Evolutionary conservation across 1,140 invertebrate species (phyloP), one percentile per base, ranked within the genome.

Genomic region (Dinothrombium tinctorium): DNA sequence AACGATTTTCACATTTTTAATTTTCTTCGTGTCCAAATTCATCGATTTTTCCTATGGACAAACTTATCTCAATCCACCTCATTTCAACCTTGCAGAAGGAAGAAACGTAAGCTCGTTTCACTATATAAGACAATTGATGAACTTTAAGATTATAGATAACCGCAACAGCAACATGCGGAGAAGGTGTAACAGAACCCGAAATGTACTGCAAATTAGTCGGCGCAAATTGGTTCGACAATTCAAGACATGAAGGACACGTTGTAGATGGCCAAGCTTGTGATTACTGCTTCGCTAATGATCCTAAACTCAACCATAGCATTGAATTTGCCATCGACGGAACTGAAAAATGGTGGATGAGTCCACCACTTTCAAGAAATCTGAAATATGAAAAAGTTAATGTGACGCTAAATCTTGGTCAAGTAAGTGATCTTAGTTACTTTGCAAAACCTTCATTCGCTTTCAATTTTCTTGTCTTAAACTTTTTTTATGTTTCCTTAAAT

Each of bases 381-480:
- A 78, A 87, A 56, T 96, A 84, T 66, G 92, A 92, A 55, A 73
- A 87, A 65, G 82, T 99, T 51, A 96, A 92, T 56, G 65, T 99
- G 35, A 96, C 90, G 46, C 87, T 99, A 49, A 78, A 94, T 60
- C 67, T 98, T 40, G 89, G 82, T 55, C 92, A 96, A 71, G 87
- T 63, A 47, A 45, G 42, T 39, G n/a, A n/a, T n/a, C n/a, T n/a
- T n/a, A n/a, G n/a, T n/a, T n/a, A n/a, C n/a, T n/a, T n/a, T n/a
- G n/a, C n/a, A n/a, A n/a, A n/a, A n/a, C n/a, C n/a, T n/a, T n/a
- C n/a, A n/a, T n/a, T n/a, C n/a, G n/a, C n/a, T n/a, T n/a, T n/a
- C n/a, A n/a, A n/a, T n/a, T n/a, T n/a, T n/a, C n/a, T n/a, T n/a
- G n/a, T n/a, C n/a, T n/a, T n/a, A n/a, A n/a, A n/a, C n/a, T n/a